Conservation (phyloP, 2,113 vertebrate species). For the Motacilla alba region DNA sequence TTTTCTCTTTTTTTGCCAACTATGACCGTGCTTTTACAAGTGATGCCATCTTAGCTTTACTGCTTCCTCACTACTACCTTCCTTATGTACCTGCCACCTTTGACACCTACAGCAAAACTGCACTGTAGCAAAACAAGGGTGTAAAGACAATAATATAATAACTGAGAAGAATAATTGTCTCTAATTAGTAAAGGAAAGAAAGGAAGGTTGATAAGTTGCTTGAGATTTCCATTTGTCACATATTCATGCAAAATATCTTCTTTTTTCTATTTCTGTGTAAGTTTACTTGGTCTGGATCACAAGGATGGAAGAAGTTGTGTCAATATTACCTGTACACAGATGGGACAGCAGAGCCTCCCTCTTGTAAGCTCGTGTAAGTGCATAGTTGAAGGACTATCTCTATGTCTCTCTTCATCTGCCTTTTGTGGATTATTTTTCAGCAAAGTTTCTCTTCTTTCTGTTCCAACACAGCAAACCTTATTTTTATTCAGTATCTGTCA, state of each 20-base stretch:
- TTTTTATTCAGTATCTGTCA: neutral
- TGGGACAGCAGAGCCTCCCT: neutral
- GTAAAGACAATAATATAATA: neutral
- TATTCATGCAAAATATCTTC: neutral
- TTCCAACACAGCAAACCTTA: neutral
- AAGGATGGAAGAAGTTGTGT: neutral
- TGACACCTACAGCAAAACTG: neutral
- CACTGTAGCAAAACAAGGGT: neutral
- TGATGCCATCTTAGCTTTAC: neutral
- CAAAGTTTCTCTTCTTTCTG: neutral
- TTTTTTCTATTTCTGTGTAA: neutral
- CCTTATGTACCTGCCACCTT: neutral
- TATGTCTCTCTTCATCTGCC: neutral
- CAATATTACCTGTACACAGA: neutral
- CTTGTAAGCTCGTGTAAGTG: fast-evolving
- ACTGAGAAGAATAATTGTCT: neutral
- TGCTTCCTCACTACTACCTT: neutral
- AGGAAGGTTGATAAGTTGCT: neutral
- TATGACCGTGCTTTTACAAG: neutral
- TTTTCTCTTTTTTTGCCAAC: neutral
- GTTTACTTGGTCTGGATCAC: neutral
- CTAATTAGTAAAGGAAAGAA: neutral
- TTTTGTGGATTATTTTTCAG: neutral
- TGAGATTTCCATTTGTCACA: neutral
- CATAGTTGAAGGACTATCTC: neutral